These are phyloP conservation scores for Isichthys henryi DNA, from an alignment of 2,113 vertebrate species.

Conservation along the genomic window DNA sequence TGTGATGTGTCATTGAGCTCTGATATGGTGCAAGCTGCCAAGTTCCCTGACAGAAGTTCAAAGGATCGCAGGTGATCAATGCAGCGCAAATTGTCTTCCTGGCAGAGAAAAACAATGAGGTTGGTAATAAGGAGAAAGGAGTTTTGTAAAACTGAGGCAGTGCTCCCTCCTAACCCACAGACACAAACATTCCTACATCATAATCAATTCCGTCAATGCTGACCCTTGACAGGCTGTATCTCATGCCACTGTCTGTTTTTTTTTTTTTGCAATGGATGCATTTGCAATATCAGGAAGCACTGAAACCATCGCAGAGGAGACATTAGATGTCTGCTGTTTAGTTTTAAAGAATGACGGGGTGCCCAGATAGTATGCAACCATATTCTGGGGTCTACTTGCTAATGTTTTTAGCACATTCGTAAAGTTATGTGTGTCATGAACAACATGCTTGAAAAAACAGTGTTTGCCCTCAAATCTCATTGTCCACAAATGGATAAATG, in stretches of 20 bases:
- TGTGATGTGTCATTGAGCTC: constrained; percentile 18
- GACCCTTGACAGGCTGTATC: constrained; percentile 18
- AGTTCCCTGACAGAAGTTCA: constrained; percentile 14
- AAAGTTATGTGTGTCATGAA: neutral
- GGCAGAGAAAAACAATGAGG: too few species aligned
- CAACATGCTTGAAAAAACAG: too few species aligned
- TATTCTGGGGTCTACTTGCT: neutral
- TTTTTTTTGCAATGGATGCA: too few species aligned
- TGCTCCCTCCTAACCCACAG: constrained; percentile 2
- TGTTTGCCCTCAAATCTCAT: too few species aligned
- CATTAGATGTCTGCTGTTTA: constrained; percentile 16
- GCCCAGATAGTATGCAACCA: constrained; percentile 6
- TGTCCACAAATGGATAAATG: too few species aligned
- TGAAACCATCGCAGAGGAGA: constrained; percentile 23
- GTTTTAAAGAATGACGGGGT: constrained; percentile 8
- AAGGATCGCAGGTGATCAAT: constrained; percentile 23
- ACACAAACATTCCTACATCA: constrained; percentile 26
- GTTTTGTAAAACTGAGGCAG: constrained; percentile 18
- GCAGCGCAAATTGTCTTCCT: neutral
- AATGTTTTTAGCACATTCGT: constrained; percentile 11
- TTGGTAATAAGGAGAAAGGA: too few species aligned
- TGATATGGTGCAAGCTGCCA: constrained; percentile 4
- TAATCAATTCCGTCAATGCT: constrained; percentile 25
- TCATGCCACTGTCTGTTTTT: too few species aligned
- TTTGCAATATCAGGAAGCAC: too few species aligned